These are phyloP conservation scores for Setipinna tenuifilis DNA, from an alignment of 2,797 vertebrate species.

Conservation along the genomic window DNA sequence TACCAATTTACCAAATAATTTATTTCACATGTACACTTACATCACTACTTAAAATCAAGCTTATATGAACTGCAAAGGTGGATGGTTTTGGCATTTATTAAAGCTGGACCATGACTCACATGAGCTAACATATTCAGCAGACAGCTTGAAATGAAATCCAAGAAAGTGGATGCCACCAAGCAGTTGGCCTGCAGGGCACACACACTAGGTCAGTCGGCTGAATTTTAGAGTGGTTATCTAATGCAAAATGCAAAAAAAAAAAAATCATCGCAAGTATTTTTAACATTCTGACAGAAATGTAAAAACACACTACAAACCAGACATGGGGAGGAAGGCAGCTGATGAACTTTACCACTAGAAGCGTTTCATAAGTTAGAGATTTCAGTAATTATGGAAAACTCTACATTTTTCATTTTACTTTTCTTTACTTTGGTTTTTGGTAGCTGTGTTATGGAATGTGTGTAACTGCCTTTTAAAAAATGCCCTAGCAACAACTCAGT, in stretches of 20 bases:
- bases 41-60: neutral
- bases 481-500: neutral
- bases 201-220: neutral
- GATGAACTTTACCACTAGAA: no score
- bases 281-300: no score
- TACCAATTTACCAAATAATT: neutral
- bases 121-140: neutral
- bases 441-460: neutral
- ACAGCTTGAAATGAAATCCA: neutral
- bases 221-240: no score
- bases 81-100: neutral
- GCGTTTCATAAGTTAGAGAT: no score
- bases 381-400: no score
- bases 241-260: no score
- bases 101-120: neutral
- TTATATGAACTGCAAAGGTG: no score
- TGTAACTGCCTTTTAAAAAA: neutral
- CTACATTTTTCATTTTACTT: neutral
- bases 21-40: neutral
- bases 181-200: neutral
- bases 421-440: neutral
- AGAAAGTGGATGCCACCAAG: neutral
- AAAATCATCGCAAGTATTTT: no score
- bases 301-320: no score
- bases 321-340: neutral